Evolutionary conservation across 2,113 vertebrate species (phyloP).

Genomic region (Paratilapia polleni): DNA sequence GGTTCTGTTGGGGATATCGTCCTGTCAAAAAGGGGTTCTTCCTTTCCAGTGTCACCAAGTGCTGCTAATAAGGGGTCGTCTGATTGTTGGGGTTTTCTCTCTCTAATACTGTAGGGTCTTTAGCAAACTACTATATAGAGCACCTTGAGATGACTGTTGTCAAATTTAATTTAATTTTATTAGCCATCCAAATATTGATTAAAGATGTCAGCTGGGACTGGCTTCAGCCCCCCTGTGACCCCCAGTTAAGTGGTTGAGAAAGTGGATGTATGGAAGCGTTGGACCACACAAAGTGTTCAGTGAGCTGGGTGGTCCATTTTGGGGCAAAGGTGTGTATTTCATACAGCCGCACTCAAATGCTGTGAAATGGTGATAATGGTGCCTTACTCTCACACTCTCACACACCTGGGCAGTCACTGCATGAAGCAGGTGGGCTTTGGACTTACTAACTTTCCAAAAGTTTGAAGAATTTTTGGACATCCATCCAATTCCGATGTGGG

Average conservation of each 20-base stretch:
- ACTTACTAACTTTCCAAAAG: not conserved
- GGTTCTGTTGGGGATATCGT: not conserved
- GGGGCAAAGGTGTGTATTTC: not conserved
- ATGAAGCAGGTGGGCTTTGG: not conserved
- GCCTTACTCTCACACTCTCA: not conserved
- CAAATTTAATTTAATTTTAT: too few relatives aligned
- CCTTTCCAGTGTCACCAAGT: not conserved
- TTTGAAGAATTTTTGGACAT: not conserved
- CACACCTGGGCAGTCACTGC: not conserved
- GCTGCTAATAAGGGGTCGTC: not conserved
- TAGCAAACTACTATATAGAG: not conserved
- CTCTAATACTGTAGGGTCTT: not conserved
- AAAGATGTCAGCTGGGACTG: not conserved
- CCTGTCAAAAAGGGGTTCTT: not conserved
- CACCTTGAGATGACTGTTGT: not conserved
- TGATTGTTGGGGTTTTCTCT: not conserved
- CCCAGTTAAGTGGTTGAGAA: not conserved
- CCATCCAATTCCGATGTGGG: not conserved
- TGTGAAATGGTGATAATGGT: not conserved
- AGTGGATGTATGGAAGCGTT: not conserved
- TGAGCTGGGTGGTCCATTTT: not conserved
- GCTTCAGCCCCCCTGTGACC: not conserved
- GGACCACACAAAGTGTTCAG: not conserved
- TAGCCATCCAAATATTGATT: not conserved
- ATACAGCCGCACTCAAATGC: not conserved